phyloP scores from a whole-genome alignment of 2,888 invertebrate genomes.

The Diachrysia chrysitis region DNA sequence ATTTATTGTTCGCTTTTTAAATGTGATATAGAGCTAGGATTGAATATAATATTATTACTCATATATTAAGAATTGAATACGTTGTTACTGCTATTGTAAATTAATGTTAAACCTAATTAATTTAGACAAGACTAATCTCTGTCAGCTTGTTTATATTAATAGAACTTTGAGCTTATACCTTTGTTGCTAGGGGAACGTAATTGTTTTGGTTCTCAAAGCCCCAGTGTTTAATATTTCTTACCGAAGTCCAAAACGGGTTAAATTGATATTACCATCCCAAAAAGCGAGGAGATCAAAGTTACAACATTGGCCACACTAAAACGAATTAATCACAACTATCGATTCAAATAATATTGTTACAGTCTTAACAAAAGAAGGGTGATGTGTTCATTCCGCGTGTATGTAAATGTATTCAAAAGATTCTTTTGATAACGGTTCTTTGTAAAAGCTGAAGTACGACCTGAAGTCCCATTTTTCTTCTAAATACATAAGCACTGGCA shows the following conservation, averaged over 20 bases:
- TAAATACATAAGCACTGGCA: conserved; percentile 85
- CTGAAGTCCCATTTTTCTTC: conserved; percentile 77
- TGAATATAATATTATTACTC: background rate
- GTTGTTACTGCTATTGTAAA: background rate
- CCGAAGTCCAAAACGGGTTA: background rate
- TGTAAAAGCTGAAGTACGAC: conserved; percentile 74
- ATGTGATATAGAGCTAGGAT: background rate
- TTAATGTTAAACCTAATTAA: background rate
- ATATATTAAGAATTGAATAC: background rate
- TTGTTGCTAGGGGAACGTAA: background rate
- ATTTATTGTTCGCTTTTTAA: conserved; percentile 23
- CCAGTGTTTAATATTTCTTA: background rate
- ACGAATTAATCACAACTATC: conserved; percentile 50
- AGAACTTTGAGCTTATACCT: background rate
- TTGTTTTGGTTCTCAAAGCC: background rate
- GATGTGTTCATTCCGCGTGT: conserved; percentile 53
- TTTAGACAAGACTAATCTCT: background rate
- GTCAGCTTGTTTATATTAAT: background rate
- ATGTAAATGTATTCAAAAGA: conserved; percentile 73
- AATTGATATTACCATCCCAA: background rate
- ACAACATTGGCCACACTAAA: conserved; percentile 13
- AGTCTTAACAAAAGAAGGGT: conserved; percentile 62
- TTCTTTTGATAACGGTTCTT: conserved; percentile 75
- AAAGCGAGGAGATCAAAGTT: conserved; percentile 11
- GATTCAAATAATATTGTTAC: conserved; percentile 60